A percentile compares a stretch with the other conserved stretches of the same genome.
Conservation (phyloP, 2,113 vertebrate genomes). For the Corythoichthys intestinalis region DNA sequence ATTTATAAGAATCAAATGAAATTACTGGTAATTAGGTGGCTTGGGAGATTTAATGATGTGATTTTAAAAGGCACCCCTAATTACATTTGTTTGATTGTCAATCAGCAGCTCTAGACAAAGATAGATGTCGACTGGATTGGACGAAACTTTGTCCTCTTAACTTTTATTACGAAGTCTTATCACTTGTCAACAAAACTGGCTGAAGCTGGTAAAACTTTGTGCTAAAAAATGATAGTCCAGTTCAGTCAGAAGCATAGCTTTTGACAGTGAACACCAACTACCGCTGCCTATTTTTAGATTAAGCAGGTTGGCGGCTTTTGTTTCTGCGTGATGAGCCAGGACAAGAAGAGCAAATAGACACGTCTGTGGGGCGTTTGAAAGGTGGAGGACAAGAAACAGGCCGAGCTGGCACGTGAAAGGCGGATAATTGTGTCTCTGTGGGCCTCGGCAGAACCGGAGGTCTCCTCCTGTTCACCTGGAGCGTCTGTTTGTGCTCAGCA, state of each 20-base stretch:
- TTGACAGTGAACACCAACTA: background rate
- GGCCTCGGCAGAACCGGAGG: conserved; percentile 21
- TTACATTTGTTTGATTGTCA: too few species aligned
- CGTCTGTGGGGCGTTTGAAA: conserved; percentile 22
- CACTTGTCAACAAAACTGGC: background rate
- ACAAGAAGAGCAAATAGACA: conserved; percentile 24
- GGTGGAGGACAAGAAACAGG: conserved; percentile 15
- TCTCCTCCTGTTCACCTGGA: conserved; percentile 2
- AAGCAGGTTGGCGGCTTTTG: conserved; percentile 5
- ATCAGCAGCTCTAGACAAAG: too few species aligned
- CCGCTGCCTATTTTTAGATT: conserved; percentile 13
- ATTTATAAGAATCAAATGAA: too few species aligned
- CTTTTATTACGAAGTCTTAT: background rate
- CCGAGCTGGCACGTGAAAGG: conserved; percentile 25
- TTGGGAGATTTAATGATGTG: too few species aligned
- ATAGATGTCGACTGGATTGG: too few species aligned
- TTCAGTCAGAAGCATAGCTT: background rate
- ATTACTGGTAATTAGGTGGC: too few species aligned
- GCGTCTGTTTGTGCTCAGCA: conserved; percentile 16
- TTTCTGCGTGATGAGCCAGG: conserved; percentile 25
- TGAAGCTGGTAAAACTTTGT: background rate
- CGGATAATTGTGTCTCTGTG: conserved; percentile 48
- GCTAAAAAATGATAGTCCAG: background rate
- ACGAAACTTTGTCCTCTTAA: too few species aligned
- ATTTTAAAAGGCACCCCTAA: too few species aligned